Evolutionary conservation across 2,888 invertebrate genomes (phyloP), one percentile per base, ranked within the genome.

Genomic region (Cephus sareptanus): DNA sequence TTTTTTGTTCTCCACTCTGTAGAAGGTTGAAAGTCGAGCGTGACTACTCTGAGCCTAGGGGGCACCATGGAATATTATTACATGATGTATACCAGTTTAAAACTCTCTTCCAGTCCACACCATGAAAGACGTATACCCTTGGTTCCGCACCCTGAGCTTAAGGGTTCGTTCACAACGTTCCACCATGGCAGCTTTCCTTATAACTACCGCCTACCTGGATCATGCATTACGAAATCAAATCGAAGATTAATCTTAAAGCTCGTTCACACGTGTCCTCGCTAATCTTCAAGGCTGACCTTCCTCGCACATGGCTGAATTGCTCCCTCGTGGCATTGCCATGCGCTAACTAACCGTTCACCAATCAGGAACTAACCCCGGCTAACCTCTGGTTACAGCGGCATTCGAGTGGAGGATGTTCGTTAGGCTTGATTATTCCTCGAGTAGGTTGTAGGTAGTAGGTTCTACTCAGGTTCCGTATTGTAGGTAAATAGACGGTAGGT

Each of bases 311-410:
- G 23, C 56, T 56, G 56, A 56, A 56, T 23, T 56, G 6, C 56
- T 56, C 56, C 56, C 56, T 56, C 9, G 23, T 23, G 23, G 23
- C 6, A 56, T 56, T 23, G 56, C 56, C 23, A 23, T 23, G 9
- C 56, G 56, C 82, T 77, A 81, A 80, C 81, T 82, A 84, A 81
- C 79, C 79, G 68, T 69, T 40, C 75, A 74, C 79, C 84, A 81
- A 83, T 84, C 82, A 81, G 78, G 77, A 79, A 76, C 80, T 86
- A 86, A 86, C 85, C 86, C 82, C 80, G 82, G 81, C 76, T 84
- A 82, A 83, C 79, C 80, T 76, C 77, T 73, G 40, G 23, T 30
- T 71, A 56, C 6, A 31, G 71, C 71, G 71, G 71, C 71, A 71
- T 71, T 34, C 71, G 31, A 71, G 35, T 69, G 69, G 77, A 80